phyloP scores from a whole-genome alignment of 2,113 vertebrate species.

The Elachura formosa region DNA sequence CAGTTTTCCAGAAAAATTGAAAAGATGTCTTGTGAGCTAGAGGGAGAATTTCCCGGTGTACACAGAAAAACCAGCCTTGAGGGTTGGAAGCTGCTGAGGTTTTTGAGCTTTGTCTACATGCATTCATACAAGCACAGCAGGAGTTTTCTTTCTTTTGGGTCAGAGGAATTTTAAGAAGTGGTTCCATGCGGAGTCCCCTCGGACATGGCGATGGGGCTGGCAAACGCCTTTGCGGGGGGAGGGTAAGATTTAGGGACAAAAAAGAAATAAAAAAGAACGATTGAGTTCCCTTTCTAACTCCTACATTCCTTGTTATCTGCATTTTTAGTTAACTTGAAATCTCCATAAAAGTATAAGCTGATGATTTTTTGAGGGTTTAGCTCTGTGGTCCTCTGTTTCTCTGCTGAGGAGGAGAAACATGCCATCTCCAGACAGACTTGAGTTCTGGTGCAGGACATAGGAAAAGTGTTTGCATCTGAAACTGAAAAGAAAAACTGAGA shows the following conservation, averaged over 20 bases:
- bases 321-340: constrained; percentile 22
- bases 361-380: not conserved
- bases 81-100: constrained; percentile 53
- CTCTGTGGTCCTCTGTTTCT: not conserved
- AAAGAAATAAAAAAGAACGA: not conserved
- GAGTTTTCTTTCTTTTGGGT: constrained; percentile 49
- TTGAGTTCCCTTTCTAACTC: not conserved
- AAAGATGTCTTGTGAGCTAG: constrained; percentile 14
- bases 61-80: constrained; percentile 57
- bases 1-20: constrained; percentile 33
- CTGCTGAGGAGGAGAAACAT: not conserved
- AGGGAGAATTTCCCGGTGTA: constrained; percentile 52
- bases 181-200: constrained; percentile 27
- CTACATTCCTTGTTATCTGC: not conserved
- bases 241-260: not conserved
- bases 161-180: constrained; percentile 14
- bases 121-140: constrained; percentile 64
- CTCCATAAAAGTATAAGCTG: not conserved
- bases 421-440: not conserved
- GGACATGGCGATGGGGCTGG: not conserved
- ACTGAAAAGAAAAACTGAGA: not conserved
- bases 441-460: not conserved
- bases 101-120: constrained; percentile 51
- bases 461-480: not conserved
- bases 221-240: not conserved